Evolutionary conservation across 2,797 vertebrate genomes (phyloP), one percentile per base, ranked within the genome.

Genomic region (Taeniopygia guttata): DNA sequence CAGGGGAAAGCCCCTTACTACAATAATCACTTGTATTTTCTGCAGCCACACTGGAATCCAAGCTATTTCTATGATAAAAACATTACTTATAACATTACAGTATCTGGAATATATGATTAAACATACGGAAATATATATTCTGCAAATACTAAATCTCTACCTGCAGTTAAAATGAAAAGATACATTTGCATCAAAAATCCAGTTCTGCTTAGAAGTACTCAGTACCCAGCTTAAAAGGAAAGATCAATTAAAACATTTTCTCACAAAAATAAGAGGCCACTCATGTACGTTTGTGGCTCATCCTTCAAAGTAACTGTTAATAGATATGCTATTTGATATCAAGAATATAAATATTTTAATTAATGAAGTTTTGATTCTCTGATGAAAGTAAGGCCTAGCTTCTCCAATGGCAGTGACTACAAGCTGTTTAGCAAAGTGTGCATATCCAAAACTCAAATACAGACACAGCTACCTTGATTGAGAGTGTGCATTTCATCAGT

Each of bases 401-500:
- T 66, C 30, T 73, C 13, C 56, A 74, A 11, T 2, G 4, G 14
- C 21, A 66, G 13, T 8, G 21, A 55, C 43, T 69, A 29, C 19
- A 45, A 91, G 25, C 51, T 20, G 7, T 20, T 42, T 12, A 73
- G 7, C 10, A 15, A 64, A 56, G 5, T 2, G 3, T 22, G 13
- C 12, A 4, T 10, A 80, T 49, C 21, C 26, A 49, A 68, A 79
- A 52, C 19, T 42, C n/a, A 63, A 80, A 64, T 12, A 32, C 9
- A 59, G 45, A 66, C 13, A 46, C 21, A 67, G 40, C 27, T 68
- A 55, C 11, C 38, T 85, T 0, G 0, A 16, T 0, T 60, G 18
- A 74, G 23, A 30, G 25, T 21, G 2, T 9, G 15, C 5, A 42
- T 56, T 85, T 89, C 30, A 80, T 48, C 22, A 54, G 8, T 26